These are phyloP conservation scores for Gortyna flavago DNA, from an alignment of 2,888 invertebrate species.

Conservation along the genomic window DNA sequence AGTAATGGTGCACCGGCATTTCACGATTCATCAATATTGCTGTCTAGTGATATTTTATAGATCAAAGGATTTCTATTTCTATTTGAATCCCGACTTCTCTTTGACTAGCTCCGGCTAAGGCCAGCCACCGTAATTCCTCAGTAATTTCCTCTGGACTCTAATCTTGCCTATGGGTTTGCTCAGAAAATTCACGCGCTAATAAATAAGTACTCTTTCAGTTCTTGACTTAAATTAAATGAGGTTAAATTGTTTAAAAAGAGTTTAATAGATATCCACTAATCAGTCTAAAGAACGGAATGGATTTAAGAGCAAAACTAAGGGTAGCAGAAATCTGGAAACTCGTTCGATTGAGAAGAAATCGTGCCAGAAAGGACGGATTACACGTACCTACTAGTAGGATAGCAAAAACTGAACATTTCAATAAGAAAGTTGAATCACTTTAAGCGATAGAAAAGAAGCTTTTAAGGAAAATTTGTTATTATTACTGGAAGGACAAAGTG, in stretches of 20 bases:
- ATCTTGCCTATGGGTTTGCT: conserved; percentile 68
- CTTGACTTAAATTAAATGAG: conserved; percentile 57
- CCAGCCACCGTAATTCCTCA: conserved; percentile 77
- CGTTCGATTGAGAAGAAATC: conserved; percentile 29
- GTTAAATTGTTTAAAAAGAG: conserved; percentile 51
- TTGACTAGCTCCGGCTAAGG: conserved; percentile 74
- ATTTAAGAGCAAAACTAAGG: conserved; percentile 17
- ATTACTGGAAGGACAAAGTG: conserved; percentile 63
- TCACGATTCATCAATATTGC: conserved; percentile 70
- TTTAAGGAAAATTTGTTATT: conserved; percentile 59
- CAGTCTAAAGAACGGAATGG: conserved; percentile 17
- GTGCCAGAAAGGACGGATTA: conserved; percentile 56
- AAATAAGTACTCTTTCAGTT: conserved; percentile 63
- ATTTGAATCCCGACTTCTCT: conserved; percentile 75
- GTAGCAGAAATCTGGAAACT: conserved; percentile 22
- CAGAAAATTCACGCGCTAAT: conserved; percentile 68
- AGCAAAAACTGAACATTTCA: conserved; percentile 73
- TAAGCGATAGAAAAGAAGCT: conserved; percentile 32
- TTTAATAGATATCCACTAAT: conserved; percentile 28
- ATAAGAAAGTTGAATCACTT: conserved; percentile 58
- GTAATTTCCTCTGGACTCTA: conserved; percentile 78
- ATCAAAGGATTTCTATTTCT: conserved; percentile 83
- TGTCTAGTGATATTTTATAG: conserved; percentile 73
- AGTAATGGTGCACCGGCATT: conserved; percentile 62
- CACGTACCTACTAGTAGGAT: conserved; percentile 36